phyloP scores from a whole-genome alignment of 1,140 invertebrate species.

The Thereuonema tuberculata region DNA sequence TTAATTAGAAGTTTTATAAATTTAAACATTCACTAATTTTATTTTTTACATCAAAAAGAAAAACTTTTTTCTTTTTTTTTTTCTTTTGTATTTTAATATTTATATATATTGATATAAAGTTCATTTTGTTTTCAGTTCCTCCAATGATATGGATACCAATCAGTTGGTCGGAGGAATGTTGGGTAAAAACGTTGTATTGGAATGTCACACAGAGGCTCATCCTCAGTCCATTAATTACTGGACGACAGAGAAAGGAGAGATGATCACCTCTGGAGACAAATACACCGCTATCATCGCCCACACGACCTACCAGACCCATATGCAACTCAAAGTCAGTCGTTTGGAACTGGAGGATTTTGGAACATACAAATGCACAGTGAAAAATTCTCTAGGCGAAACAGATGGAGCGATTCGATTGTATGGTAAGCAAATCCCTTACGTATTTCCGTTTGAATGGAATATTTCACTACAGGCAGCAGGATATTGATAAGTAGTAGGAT shows the following conservation, averaged over 20 bases:
- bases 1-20: no score
- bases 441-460: no score
- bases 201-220: slow-evolving; percentile 77
- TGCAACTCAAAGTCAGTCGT: slow-evolving; percentile 64
- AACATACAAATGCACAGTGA: slow-evolving; percentile 75
- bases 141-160: slow-evolving; percentile 74
- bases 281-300: slow-evolving; percentile 48
- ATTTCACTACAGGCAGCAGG: no score
- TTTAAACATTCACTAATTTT: no score
- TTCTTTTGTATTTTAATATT: background rate
- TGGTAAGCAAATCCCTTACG: slow-evolving; percentile 50
- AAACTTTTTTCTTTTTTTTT: no score
- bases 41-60: no score
- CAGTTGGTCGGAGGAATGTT: slow-evolving; percentile 75
- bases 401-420: slow-evolving; percentile 77
- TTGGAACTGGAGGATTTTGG: slow-evolving; percentile 66
- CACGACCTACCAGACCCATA: slow-evolving; percentile 64
- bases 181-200: slow-evolving; percentile 67
- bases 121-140: slow-evolving; percentile 48
- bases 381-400: slow-evolving; percentile 79
- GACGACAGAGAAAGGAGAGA: slow-evolving; percentile 64
- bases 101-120: background rate
- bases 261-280: slow-evolving; percentile 62
- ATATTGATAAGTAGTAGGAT: no score
- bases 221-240: slow-evolving; percentile 81